These are phyloP conservation scores for Hirtodrosophila confusa DNA, from an alignment of 2,888 invertebrate species.

Conservation along the genomic window DNA sequence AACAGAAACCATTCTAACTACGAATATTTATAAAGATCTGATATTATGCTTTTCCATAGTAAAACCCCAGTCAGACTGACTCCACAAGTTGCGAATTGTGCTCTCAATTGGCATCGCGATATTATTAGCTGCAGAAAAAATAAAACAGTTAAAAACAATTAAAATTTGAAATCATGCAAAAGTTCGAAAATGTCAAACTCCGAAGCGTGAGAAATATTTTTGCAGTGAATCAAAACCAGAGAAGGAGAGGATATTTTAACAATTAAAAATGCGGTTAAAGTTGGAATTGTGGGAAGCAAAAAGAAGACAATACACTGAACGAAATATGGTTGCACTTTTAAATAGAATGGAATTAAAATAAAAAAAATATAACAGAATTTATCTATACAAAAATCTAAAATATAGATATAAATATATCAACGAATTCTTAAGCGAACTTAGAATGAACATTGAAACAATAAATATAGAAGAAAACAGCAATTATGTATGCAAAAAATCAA, in stretches of 20 bases:
- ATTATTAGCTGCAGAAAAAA: slow-evolving; percentile 44
- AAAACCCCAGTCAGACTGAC: slow-evolving; percentile 7
- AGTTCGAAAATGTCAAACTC: slow-evolving; percentile 84
- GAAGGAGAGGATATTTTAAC: slow-evolving; percentile 73
- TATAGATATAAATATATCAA: too few species aligned
- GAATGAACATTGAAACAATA: neutral
- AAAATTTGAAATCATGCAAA: slow-evolving; percentile 84
- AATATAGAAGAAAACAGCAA: neutral
- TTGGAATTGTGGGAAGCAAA: slow-evolving; percentile 65
- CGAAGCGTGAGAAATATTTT: slow-evolving; percentile 83
- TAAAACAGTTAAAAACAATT: slow-evolving; percentile 80
- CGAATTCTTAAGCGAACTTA: too few species aligned
- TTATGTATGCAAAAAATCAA: too few species aligned
- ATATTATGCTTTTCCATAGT: too few species aligned
- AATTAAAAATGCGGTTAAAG: slow-evolving; percentile 68
- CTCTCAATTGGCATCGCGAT: slow-evolving; percentile 49
- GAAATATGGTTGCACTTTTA: neutral
- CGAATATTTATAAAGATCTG: too few species aligned
- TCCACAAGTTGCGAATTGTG: slow-evolving; percentile 36
- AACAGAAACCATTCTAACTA: neutral
- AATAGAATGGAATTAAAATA: neutral
- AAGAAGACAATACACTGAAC: slow-evolving; percentile 34
- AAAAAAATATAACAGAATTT: too few species aligned
- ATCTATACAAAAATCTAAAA: too few species aligned
- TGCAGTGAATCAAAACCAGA: slow-evolving; percentile 76